phyloP scores from a whole-genome alignment of 2,797 vertebrate species.

The Gambusia yucatana region DNA sequence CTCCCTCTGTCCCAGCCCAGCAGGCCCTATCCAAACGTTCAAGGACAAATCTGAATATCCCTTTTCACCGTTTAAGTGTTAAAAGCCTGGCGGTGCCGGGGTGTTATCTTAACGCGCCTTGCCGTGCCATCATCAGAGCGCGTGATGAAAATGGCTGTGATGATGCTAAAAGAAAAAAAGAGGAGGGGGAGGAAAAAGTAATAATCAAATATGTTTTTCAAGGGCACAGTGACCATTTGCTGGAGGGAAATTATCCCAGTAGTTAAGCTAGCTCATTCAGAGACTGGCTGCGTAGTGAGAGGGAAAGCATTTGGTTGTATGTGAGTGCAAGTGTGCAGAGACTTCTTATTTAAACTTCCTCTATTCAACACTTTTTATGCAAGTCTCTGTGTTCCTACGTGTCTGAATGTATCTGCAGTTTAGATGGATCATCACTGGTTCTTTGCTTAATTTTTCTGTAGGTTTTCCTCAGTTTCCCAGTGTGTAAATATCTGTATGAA shows the following conservation, averaged over 20 bases:
- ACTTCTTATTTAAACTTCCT: constrained; percentile 48
- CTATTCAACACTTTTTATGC: constrained; percentile 24
- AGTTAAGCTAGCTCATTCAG: constrained; percentile 80
- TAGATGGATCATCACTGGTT: constrained; percentile 40
- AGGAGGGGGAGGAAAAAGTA: constrained; percentile 80
- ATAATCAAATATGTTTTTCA: constrained; percentile 88
- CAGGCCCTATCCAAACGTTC: constrained; percentile 80
- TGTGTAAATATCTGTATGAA: constrained; percentile 26
- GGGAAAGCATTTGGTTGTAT: constrained; percentile 62
- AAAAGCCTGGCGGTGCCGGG: constrained; percentile 84
- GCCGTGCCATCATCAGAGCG: constrained; percentile 77
- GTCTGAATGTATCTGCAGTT: constrained; percentile 35
- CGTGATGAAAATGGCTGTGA: constrained; percentile 84
- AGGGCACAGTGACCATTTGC: constrained; percentile 86
- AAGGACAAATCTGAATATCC: constrained; percentile 89
- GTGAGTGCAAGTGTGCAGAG: constrained; percentile 44
- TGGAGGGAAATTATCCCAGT: constrained; percentile 82
- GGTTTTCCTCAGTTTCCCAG: constrained; percentile 31
- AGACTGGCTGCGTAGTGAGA: constrained; percentile 72
- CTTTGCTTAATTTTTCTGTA: constrained; percentile 52
- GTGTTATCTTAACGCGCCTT: constrained; percentile 83
- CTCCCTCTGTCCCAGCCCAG: constrained; percentile 71
- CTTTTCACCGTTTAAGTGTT: constrained; percentile 87
- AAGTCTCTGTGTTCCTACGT: constrained; percentile 18
- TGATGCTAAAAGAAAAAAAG: constrained; percentile 83